Evolutionary conservation across 64 coral and sea anemone genomes (phyloP).

Genomic region (Dendrophyllia cribrosa): DNA sequence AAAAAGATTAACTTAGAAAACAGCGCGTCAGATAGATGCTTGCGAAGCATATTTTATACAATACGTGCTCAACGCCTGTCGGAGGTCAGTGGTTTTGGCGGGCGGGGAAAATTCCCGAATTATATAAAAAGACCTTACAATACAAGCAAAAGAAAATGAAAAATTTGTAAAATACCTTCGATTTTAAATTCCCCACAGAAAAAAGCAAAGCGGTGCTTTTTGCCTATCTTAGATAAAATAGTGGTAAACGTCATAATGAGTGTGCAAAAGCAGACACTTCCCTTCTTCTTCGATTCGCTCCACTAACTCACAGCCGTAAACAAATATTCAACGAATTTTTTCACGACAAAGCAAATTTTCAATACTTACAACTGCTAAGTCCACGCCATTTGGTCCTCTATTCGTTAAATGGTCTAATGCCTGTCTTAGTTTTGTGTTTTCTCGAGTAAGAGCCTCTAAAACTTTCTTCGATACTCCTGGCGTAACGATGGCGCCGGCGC

Average conservation of each 20-base stretch:
- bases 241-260: not conserved
- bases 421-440: constrained; percentile 88
- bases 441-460: constrained; percentile 79
- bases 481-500: constrained; percentile 71
- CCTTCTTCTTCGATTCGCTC: not conserved
- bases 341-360: not conserved
- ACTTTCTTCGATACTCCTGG: constrained; percentile 89
- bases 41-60: too few relatives aligned
- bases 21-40: too few relatives aligned
- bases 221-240: too few relatives aligned
- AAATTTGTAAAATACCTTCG: not conserved
- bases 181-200: not conserved
- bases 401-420: constrained; percentile 78
- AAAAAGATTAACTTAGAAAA: too few relatives aligned
- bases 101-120: not conserved
- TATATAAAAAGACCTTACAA: not conserved
- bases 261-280: not conserved
- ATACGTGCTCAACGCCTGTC: too few relatives aligned
- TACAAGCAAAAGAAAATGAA: not conserved
- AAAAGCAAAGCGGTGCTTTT: not conserved
- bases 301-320: not conserved
- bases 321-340: not conserved
- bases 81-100: too few relatives aligned
- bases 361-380: constrained; percentile 86
- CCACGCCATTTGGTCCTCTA: constrained; percentile 61